Percentiles rank a stretch among this genome's conserved stretches.
These are phyloP conservation scores for Galaxea fascicularis DNA, from an alignment of 92 coral and sea anemone genomes.

Conservation along the genomic window DNA sequence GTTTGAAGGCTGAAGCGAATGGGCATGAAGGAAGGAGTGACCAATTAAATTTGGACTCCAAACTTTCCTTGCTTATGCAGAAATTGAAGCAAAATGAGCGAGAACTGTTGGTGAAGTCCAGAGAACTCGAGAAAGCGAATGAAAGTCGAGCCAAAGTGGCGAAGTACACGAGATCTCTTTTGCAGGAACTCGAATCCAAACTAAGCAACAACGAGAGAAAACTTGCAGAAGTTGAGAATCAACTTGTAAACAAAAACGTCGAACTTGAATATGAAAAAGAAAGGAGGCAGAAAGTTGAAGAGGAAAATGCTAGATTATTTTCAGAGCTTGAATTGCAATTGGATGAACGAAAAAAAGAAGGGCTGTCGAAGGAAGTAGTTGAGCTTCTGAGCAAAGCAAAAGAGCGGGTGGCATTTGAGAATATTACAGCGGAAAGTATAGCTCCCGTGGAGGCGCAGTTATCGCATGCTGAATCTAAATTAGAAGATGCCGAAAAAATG, in stretches of 20 bases:
- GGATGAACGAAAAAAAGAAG: slow-evolving; percentile 73
- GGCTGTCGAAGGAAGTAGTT: slow-evolving; percentile 75
- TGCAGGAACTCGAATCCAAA: slow-evolving; percentile 92
- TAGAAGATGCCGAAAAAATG: slow-evolving; percentile 37
- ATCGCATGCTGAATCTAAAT: slow-evolving; percentile 58
- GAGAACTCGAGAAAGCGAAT: slow-evolving; percentile 96
- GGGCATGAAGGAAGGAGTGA: slow-evolving; percentile 59
- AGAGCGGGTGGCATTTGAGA: slow-evolving; percentile 63
- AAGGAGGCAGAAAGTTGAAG: slow-evolving; percentile 75
- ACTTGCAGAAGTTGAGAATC: slow-evolving; percentile 82
- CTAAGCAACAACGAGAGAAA: slow-evolving; percentile 85
- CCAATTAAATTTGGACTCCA: slow-evolving; percentile 68
- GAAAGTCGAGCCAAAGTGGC: slow-evolving; percentile 99
- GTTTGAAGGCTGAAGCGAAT: slow-evolving; percentile 54
- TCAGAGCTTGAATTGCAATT: slow-evolving; percentile 62
- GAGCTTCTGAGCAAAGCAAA: slow-evolving; percentile 80
- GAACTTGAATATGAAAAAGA: slow-evolving; percentile 85
- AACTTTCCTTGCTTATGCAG: slow-evolving; percentile 74
- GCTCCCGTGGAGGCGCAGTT: slow-evolving; percentile 51
- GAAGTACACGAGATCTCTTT: slow-evolving; percentile 91
- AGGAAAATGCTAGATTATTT: slow-evolving; percentile 69
- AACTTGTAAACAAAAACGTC: slow-evolving; percentile 76
- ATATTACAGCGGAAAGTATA: slow-evolving; percentile 11
- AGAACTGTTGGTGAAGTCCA: slow-evolving; percentile 82
- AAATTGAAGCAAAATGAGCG: slow-evolving; percentile 86